Evolutionary conservation across 2,113 vertebrate species (phyloP).

Genomic region (Smithornis capensis): DNA sequence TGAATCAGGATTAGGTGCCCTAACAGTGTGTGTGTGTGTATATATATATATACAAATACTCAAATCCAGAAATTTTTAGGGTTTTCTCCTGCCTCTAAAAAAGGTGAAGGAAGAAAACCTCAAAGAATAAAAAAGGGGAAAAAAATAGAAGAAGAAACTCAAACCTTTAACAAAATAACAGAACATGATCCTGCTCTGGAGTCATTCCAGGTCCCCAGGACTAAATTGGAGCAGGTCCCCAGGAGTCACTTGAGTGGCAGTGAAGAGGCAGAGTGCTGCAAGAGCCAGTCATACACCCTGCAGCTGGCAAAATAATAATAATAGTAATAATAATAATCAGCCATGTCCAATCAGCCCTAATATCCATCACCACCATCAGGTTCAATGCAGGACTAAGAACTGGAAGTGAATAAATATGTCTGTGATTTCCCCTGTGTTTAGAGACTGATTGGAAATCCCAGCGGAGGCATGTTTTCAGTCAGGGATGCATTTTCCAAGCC

Average conservation of each 20-base stretch:
- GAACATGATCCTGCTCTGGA: not conserved
- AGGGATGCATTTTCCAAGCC: accelerated
- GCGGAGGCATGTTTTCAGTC: not conserved
- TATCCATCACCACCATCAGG: conserved; percentile 36
- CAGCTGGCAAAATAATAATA: conserved; percentile 53
- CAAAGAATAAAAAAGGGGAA: not conserved
- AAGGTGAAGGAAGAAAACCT: not conserved
- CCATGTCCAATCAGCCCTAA: conserved; percentile 55
- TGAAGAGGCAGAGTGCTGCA: conserved; percentile 12
- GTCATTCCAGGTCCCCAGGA: not conserved
- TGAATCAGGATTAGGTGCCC: not conserved
- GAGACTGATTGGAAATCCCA: not conserved
- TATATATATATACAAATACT: not conserved
- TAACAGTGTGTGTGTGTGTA: not conserved
- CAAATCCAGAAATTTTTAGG: not conserved
- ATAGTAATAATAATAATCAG: conserved; percentile 46
- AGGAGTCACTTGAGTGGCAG: not conserved
- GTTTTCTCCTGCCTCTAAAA: not conserved
- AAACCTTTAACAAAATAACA: not conserved
- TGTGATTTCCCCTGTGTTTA: not conserved
- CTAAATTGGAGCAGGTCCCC: no score
- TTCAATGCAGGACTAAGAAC: not conserved
- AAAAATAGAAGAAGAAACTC: not conserved
- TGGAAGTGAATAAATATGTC: not conserved
- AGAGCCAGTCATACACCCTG: not conserved